Evolutionary conservation across 2,888 invertebrate species (phyloP).

Genomic region (Ophion costatus): DNA sequence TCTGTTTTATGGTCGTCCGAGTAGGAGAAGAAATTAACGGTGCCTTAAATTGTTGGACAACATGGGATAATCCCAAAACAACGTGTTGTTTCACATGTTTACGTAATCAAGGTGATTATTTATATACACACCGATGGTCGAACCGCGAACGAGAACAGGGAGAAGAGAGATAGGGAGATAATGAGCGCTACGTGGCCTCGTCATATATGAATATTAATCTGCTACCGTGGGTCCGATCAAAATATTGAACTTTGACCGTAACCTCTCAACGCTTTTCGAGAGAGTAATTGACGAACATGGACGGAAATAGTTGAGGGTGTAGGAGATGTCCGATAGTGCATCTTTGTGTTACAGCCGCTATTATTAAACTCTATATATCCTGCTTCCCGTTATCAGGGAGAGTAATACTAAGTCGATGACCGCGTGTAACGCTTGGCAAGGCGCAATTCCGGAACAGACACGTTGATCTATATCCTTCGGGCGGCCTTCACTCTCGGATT

Average conservation of each 20-base stretch:
- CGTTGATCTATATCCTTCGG: slow-evolving; percentile 35
- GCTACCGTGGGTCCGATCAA: slow-evolving; percentile 35
- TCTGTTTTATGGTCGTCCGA: too few relatives aligned
- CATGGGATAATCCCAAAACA: too few relatives aligned
- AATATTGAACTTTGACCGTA: slow-evolving; percentile 46
- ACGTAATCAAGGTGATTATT: too few relatives aligned
- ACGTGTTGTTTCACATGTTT: too few relatives aligned
- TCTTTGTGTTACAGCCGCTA: slow-evolving; percentile 4
- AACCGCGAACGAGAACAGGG: too few relatives aligned
- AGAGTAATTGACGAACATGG: too few relatives aligned
- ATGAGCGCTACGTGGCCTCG: slow-evolving; percentile 15
- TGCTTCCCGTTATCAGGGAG: background rate
- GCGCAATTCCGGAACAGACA: slow-evolving; percentile 32
- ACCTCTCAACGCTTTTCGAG: too few relatives aligned
- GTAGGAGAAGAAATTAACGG: too few relatives aligned
- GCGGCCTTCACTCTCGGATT: slow-evolving; percentile 20
- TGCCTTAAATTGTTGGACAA: too few relatives aligned
- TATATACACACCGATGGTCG: too few relatives aligned
- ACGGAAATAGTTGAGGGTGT: background rate
- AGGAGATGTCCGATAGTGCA: slow-evolving; percentile 24
- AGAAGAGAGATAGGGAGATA: too few relatives aligned
- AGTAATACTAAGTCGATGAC: background rate
- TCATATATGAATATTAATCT: slow-evolving; percentile 60
- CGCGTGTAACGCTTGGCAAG: background rate
- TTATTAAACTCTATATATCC: slow-evolving; percentile 10